phyloP scores from a whole-genome alignment of 2,888 invertebrate genomes.

The Parnassius glacialis region DNA sequence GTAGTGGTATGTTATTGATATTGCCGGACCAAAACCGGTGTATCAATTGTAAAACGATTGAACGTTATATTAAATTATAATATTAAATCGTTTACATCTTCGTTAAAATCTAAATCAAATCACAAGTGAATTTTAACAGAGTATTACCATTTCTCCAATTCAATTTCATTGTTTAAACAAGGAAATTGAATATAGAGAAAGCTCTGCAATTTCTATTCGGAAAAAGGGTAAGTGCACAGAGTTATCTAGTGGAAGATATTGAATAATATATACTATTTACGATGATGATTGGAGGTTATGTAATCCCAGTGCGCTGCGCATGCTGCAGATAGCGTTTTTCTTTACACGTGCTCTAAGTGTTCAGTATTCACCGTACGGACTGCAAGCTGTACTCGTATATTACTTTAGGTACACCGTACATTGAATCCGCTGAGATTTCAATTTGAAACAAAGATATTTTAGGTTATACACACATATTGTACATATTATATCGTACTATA shows the following conservation, averaged over 20 bases:
- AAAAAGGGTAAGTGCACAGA: constrained; percentile 45
- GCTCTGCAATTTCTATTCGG: constrained; percentile 55
- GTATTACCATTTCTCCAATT: constrained; percentile 52
- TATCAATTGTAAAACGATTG: too few relatives aligned
- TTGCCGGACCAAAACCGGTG: too few relatives aligned
- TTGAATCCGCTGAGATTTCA: too few relatives aligned
- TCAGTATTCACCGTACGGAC: constrained; percentile 5
- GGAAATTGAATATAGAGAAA: constrained; percentile 64
- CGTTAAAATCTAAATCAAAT: too few relatives aligned
- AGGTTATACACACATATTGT: too few relatives aligned
- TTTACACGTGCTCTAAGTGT: constrained; percentile 31
- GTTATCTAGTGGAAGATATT: constrained; percentile 46
- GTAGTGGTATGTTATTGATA: too few relatives aligned
- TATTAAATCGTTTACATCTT: too few relatives aligned
- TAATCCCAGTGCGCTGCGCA: constrained; percentile 68
- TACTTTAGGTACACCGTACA: too few relatives aligned
- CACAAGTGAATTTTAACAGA: not conserved
- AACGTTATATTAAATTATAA: too few relatives aligned
- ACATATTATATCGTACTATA: too few relatives aligned
- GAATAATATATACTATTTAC: constrained; percentile 65
- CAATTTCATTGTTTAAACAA: constrained; percentile 70
- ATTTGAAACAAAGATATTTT: too few relatives aligned
- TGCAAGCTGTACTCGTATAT: not conserved
- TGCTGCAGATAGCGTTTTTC: constrained; percentile 49
- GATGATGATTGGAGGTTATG: constrained; percentile 61